These are phyloP conservation scores for Sarcophilus harrisii DNA, from an alignment of 2,797 vertebrate genomes.

Conservation along the genomic window DNA sequence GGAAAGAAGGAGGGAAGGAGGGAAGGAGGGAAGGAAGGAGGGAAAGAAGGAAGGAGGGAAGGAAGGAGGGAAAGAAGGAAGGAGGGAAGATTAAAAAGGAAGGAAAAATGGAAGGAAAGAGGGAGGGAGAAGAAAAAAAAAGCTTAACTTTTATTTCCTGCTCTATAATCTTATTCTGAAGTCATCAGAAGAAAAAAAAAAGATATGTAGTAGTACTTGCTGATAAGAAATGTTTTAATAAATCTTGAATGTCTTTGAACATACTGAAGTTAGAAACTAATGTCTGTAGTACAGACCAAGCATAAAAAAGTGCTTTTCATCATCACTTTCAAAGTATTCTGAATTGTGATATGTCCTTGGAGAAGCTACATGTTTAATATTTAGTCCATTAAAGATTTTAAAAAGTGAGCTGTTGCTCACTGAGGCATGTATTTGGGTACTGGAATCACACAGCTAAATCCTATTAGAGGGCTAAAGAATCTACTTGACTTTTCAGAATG, in stretches of 20 bases:
- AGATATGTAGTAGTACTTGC: background rate
- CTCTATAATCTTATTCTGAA: background rate
- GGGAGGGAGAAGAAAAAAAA: too few species aligned
- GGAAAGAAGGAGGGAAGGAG: too few species aligned
- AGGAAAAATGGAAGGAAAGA: too few species aligned
- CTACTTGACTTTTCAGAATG: conserved; percentile 69
- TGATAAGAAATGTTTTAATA: background rate
- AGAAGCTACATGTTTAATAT: conserved; percentile 57
- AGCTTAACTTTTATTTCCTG: background rate
- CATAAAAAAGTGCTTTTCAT: background rate
- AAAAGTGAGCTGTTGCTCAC: conserved; percentile 49
- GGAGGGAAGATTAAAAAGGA: too few species aligned
- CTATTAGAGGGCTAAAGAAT: conserved; percentile 59
- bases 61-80: too few species aligned
- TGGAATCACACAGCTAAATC: conserved; percentile 70
- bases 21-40: rapidly evolving
- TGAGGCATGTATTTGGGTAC: conserved; percentile 60
- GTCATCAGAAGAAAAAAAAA: background rate
- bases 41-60: too few species aligned
- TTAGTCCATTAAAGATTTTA: conserved; percentile 64
- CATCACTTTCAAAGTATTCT: conserved; percentile 14
- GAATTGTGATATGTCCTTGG: conserved; percentile 36
- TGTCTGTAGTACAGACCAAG: background rate
- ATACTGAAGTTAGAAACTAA: background rate
- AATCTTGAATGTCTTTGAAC: background rate